phyloP scores from a whole-genome alignment of 1,140 invertebrate genomes.

The Achroia grisella region DNA sequence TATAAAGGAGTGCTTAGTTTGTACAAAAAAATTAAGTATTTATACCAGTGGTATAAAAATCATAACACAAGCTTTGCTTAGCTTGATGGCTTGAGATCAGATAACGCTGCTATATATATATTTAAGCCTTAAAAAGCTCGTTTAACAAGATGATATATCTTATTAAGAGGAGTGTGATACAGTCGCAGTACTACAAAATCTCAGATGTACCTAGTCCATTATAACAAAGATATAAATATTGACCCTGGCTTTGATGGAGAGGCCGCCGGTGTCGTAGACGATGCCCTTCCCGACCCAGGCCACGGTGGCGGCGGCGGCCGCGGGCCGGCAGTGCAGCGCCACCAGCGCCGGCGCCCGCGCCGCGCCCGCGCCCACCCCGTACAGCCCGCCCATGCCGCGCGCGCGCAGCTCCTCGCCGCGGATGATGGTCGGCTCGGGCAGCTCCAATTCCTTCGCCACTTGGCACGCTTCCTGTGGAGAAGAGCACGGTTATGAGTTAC shows the following conservation, averaged over 20 bases:
- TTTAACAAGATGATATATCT: too few species aligned
- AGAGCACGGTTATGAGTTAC: not conserved
- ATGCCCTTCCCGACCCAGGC: constrained; percentile 96
- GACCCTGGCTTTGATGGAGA: constrained; percentile 92
- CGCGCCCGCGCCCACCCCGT: constrained; percentile 87
- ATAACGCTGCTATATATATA: too few species aligned
- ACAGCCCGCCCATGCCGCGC: constrained; percentile 89
- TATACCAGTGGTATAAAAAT: too few species aligned
- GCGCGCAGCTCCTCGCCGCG: constrained; percentile 83
- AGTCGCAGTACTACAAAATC: too few species aligned
- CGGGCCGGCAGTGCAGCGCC: constrained; percentile 79
- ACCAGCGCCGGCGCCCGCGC: constrained; percentile 85
- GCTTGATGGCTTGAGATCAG: too few species aligned
- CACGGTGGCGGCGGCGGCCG: constrained; percentile 80
- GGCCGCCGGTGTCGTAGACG: constrained; percentile 94
- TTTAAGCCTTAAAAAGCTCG: too few species aligned
- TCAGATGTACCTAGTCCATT: too few species aligned
- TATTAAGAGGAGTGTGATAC: too few species aligned
- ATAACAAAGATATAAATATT: constrained; percentile 13
- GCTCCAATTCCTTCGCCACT: constrained; percentile 78
- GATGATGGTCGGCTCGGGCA: constrained; percentile 79
- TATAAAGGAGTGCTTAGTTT: too few species aligned
- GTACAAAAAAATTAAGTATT: too few species aligned
- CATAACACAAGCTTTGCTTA: too few species aligned
- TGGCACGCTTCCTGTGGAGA: constrained; percentile 77